Evolutionary conservation across 2,113 vertebrate species (phyloP).

Genomic region (Oreotragus oreotragus): DNA sequence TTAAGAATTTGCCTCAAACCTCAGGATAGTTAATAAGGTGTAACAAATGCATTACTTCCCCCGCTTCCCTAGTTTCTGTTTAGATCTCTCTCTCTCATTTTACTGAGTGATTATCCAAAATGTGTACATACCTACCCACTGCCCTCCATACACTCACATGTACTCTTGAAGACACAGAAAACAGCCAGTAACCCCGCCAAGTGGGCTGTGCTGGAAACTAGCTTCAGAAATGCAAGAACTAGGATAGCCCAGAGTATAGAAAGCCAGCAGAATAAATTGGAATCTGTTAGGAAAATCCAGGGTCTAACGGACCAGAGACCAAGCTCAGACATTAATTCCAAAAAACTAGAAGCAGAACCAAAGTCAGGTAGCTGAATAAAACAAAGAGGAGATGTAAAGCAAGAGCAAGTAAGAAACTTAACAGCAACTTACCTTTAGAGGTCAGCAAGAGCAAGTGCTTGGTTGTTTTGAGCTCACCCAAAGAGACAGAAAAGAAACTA

Average conservation of each 20-base stretch:
- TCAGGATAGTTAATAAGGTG: constrained; percentile 13
- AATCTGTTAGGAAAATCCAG: not conserved
- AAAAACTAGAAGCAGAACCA: not conserved
- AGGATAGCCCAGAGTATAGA: not conserved
- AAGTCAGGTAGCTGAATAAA: not conserved
- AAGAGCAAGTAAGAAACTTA: not conserved
- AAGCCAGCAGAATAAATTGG: not conserved
- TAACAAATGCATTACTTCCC: not conserved
- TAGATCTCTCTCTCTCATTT: not conserved
- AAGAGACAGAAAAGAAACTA: not conserved
- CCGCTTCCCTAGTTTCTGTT: not conserved
- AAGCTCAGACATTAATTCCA: not conserved
- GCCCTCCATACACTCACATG: not conserved
- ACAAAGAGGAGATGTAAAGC: not conserved
- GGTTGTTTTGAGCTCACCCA: not conserved
- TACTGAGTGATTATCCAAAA: not conserved
- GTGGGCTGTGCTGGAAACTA: not conserved
- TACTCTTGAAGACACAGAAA: not conserved
- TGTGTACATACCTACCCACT: not conserved
- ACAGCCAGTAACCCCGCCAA: not conserved
- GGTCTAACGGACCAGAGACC: not conserved
- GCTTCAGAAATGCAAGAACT: not conserved
- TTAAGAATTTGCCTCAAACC: constrained; percentile 48
- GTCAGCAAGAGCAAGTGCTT: not conserved
- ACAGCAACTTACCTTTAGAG: not conserved